Conservation (phyloP, 2,888 invertebrate genomes). For the Formica aserva region DNA sequence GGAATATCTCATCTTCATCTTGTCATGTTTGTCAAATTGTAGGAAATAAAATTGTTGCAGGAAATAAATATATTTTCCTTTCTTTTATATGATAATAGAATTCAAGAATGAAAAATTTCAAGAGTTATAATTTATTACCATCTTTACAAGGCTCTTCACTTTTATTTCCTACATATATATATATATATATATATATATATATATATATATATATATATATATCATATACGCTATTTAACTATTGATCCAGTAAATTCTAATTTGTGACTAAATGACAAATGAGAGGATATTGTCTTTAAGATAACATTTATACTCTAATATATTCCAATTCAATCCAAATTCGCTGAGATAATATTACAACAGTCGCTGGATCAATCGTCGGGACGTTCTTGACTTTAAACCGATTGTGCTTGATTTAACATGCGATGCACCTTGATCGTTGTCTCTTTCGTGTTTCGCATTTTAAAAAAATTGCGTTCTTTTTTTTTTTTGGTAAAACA, state of each 20-base stretch:
- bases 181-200: not conserved
- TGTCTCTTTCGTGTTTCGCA: slow-evolving; percentile 6
- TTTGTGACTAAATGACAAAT: slow-evolving; percentile 2
- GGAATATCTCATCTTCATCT: slow-evolving; percentile 64
- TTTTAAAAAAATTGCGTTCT: slow-evolving; percentile 49
- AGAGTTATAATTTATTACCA: not conserved
- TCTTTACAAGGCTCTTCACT: not conserved
- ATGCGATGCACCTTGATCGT: slow-evolving; percentile 61
- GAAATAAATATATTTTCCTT: not conserved
- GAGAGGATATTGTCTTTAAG: not conserved
- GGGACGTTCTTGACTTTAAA: slow-evolving; percentile 65
- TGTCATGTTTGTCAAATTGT: slow-evolving; percentile 61
- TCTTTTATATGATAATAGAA: not conserved
- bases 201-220: no score
- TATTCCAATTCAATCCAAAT: slow-evolving; percentile 3
- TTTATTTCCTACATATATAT: slow-evolving; percentile 76
- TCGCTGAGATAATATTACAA: not conserved
- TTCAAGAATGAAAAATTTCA: not conserved
- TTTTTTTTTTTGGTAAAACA: slow-evolving; percentile 73
- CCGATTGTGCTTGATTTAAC: slow-evolving; percentile 71
- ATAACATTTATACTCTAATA: not conserved
- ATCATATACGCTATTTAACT: slow-evolving; percentile 49
- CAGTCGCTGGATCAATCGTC: slow-evolving; percentile 62
- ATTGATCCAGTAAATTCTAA: slow-evolving; percentile 66
- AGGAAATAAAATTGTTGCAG: slow-evolving; percentile 73